Evolutionary conservation across 1,140 invertebrate genomes (phyloP), one percentile per base, ranked within the genome.

Genomic region (Drosophila lowei): DNA sequence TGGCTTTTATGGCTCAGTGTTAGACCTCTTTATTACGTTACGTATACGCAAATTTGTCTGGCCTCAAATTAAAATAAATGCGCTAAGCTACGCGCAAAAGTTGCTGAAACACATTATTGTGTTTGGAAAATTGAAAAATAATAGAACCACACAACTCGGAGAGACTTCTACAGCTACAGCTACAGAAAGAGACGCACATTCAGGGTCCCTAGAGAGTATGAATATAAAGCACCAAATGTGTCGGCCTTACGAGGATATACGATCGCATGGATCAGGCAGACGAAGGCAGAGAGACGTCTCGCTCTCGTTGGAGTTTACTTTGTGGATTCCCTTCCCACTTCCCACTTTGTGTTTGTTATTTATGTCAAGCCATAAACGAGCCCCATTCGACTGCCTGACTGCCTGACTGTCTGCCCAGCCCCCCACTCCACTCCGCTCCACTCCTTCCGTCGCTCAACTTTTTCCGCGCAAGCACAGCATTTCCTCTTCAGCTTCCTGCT

Each of bases 61-160:
- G 55, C 9, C 47, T 70, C 43, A 86, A 85, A 85, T 85, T 68
- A 81, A 71, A 77, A 86, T 77, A 73, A 85, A 85, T 60, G 80
- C 56, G 55, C 59, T 47, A 38, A 72, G 62, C 53, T 62, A 70
- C 64, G 46, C 15, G 46, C 43, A 28, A 66, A 76, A 80, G 49
- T 61, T 46, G 42, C 48, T 48, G 55, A 42, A 43, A 50, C 60
- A 59, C 57, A 77, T 66, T 65, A 54, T 23, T 25, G 28, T 67
- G 30, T 56, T 18, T 42, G 34, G 8, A 15, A 28, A 68, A 68
- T 68, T 67, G 65, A 68, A 68, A 68, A 67, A 68, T 67, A 68
- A 68, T 67, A 67, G 65, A 53, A 67, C 18, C 59, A 3, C 9
- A 34, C 30, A 34, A 34, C 30, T 11, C 1, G 30, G 1, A 3